Percentiles rank a stretch among this genome's conserved stretches.
Conservation (phyloP, 2,113 vertebrate genomes). For the Takifugu bimaculatus region DNA sequence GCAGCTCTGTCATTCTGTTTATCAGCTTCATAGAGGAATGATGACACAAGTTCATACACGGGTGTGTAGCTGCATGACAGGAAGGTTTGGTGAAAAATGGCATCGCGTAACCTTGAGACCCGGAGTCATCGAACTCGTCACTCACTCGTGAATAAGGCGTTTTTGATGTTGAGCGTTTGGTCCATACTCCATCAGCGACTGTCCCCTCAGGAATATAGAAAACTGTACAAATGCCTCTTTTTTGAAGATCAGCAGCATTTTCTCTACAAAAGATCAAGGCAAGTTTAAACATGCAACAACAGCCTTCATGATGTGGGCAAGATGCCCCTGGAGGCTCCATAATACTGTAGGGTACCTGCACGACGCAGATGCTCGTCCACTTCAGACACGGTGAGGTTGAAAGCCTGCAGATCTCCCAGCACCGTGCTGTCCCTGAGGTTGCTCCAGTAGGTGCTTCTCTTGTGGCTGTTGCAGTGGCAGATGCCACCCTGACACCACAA, state of each 20-base stretch:
- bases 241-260: conserved; percentile 48
- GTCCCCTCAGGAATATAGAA: conserved; percentile 16
- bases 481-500: conserved; percentile 63
- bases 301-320: background rate
- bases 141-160: conserved; percentile 40
- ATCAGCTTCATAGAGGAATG: conserved; percentile 74
- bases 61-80: conserved; percentile 67
- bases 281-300: background rate
- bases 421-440: conserved; percentile 51
- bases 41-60: conserved; percentile 67
- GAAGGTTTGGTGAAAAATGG: too few relatives aligned
- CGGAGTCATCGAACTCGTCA: background rate
- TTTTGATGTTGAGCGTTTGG: background rate
- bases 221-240: conserved; percentile 60
- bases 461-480: conserved; percentile 86
- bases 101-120: background rate
- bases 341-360: conserved; percentile 63
- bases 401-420: conserved; percentile 71
- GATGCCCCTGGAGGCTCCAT: background rate
- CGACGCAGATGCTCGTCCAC: conserved; percentile 74
- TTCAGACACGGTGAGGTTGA: conserved; percentile 77
- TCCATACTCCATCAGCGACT: background rate
- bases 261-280: conserved; percentile 30
- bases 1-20: conserved; percentile 67
- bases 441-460: conserved; percentile 82